phyloP scores from a whole-genome alignment of 2,888 invertebrate species.

The Nematopogon swammerdamellus region DNA sequence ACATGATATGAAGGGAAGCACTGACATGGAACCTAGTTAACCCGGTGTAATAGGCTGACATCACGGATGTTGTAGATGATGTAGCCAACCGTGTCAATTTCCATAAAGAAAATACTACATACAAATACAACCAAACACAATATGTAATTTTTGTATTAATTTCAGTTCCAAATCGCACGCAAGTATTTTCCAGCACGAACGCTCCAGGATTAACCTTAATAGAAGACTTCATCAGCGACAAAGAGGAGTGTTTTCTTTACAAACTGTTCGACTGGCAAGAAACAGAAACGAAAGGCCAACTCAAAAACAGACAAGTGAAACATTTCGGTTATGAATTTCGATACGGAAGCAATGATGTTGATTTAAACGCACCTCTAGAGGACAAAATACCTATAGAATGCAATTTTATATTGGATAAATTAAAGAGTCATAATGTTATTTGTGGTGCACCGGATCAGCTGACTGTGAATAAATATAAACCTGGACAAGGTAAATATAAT shows the following conservation, averaged over 20 bases:
- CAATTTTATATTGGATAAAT: slow-evolving; percentile 59
- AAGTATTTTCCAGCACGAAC: slow-evolving; percentile 26
- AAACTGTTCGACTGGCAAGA: slow-evolving; percentile 52
- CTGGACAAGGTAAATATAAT: slow-evolving; percentile 69
- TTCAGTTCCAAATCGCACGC: slow-evolving; percentile 36
- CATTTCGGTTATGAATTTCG: slow-evolving; percentile 92
- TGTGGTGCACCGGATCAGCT: slow-evolving; percentile 69
- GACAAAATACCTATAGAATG: slow-evolving; percentile 70
- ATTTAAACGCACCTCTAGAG: slow-evolving; percentile 62
- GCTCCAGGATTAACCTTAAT: slow-evolving; percentile 71
- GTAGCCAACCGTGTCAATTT: too few species aligned
- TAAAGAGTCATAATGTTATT: slow-evolving; percentile 34
- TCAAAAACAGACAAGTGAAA: slow-evolving; percentile 82
- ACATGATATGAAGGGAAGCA: too few species aligned
- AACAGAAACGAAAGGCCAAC: slow-evolving; percentile 20
- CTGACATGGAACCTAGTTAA: too few species aligned
- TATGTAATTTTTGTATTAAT: too few species aligned
- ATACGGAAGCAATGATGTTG: slow-evolving; percentile 84
- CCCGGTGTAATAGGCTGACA: too few species aligned
- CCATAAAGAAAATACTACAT: too few species aligned
- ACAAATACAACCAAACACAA: too few species aligned
- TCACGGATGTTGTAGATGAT: too few species aligned
- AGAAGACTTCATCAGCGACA: slow-evolving; percentile 65
- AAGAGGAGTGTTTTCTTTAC: slow-evolving; percentile 65
- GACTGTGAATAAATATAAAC: slow-evolving; percentile 79